Evolutionary conservation across 2,113 vertebrate species (phyloP), one percentile per base, ranked within the genome.

Genomic region (Cephalophus harveyi): DNA sequence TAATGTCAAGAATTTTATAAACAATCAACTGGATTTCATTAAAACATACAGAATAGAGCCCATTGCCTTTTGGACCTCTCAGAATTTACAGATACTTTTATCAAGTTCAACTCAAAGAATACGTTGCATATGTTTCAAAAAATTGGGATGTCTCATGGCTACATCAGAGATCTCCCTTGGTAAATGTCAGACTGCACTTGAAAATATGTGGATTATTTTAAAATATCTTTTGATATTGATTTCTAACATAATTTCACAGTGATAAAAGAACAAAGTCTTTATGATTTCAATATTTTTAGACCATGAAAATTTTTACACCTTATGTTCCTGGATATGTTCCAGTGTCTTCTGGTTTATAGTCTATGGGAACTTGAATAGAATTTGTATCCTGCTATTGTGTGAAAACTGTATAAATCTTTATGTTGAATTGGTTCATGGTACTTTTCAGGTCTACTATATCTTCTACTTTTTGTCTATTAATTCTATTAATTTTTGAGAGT

Each of bases 1-100:
- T 87, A 52, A 88, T 55, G 86, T 93, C 87, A 96, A 78, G 62
- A 57, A 60, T 85, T 94, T 98, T 93, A 79, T 95, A 84, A 90
- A 94, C 27, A 71, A 59, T 28, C 14, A 30, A 82, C 15, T 46
- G 33, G 40, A 83, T 94, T 94, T 95, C 14, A 55, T 52, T 74
- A 81, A 59, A 89, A 85, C 2, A n/a, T 74, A 84, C 17, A 81
- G 13, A 74, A 6, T 52, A 78, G 36, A 84, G 40, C 43, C 12
- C 36, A 3, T 30, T 89, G 74, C 19, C 59, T 46, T 91, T 95
- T 88, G 54, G 85, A 60, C 6, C 7, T 48, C 46, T 94, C 43
- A 55, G 21, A 92, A 89, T 48, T 93, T 87, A 94, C 14, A 89
- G 43, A 78, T 78, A 55, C 59, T 78, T 88, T 94, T 71, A 97